phyloP scores from a whole-genome alignment of 2,888 invertebrate species.

The Pyrgus malvae region DNA sequence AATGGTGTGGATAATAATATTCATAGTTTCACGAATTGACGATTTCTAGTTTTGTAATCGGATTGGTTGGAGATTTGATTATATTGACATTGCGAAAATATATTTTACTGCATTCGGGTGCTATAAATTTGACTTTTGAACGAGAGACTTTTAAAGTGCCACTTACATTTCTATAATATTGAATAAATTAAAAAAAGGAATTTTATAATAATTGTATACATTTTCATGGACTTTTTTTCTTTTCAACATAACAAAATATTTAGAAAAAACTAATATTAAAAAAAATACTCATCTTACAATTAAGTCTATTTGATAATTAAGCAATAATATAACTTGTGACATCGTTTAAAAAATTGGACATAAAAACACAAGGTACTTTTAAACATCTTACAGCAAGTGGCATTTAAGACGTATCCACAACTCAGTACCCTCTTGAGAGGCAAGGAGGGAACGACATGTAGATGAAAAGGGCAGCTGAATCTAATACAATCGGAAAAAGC shows the following conservation, averaged over 20 bases:
- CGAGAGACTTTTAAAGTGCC: not conserved
- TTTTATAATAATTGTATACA: too few species aligned
- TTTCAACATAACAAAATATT: too few species aligned
- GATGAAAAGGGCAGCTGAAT: constrained; percentile 82
- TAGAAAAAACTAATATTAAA: too few species aligned
- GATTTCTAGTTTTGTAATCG: constrained; percentile 33
- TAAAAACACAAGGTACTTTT: not conserved
- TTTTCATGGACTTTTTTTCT: too few species aligned
- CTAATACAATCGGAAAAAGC: constrained; percentile 81
- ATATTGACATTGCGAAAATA: constrained; percentile 8
- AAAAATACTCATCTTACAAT: too few species aligned
- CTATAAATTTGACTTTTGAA: not conserved
- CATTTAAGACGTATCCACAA: constrained; percentile 57
- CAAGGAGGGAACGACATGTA: constrained; percentile 73
- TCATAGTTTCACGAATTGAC: constrained; percentile 69
- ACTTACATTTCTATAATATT: too few species aligned
- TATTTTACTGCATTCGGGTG: not conserved
- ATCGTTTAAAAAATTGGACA: too few species aligned
- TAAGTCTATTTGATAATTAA: too few species aligned
- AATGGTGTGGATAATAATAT: constrained; percentile 79
- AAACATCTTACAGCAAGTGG: constrained; percentile 2
- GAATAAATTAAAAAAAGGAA: too few species aligned
- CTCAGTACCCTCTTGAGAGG: constrained; percentile 59
- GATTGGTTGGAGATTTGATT: constrained; percentile 21
- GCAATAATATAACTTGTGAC: too few species aligned